Conservation (phyloP, 2,113 vertebrate genomes). For the Cervus canadensis region DNA sequence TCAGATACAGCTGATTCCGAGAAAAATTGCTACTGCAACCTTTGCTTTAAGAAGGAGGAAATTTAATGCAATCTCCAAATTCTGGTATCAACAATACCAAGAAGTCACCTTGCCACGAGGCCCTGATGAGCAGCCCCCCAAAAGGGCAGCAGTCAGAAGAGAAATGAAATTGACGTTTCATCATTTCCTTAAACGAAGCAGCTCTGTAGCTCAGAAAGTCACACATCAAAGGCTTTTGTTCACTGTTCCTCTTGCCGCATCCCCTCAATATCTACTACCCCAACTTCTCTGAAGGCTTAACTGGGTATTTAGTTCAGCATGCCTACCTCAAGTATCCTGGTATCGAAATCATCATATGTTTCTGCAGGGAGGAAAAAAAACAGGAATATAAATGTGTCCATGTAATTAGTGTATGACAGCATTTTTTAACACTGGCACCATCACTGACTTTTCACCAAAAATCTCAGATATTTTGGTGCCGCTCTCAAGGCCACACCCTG, state of each 20-base stretch:
- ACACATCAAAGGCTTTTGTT: neutral
- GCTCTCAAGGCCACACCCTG: neutral
- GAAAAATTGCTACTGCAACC: neutral
- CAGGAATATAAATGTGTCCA: neutral
- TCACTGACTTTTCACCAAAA: neutral
- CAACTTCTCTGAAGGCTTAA: neutral
- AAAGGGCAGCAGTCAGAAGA: neutral
- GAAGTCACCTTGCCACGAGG: neutral
- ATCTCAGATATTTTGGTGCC: neutral
- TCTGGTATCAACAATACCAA: neutral
- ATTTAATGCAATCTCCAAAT: neutral
- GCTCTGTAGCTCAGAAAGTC: neutral
- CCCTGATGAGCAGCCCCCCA: neutral
- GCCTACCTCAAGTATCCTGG: conserved; percentile 94
- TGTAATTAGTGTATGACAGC: neutral
- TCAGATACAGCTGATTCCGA: neutral
- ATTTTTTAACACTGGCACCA: neutral
- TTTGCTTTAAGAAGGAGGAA: neutral
- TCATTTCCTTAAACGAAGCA: neutral
- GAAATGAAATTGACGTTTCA: neutral
- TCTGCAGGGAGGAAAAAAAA: conserved; percentile 82
- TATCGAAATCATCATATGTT: conserved; percentile 92
- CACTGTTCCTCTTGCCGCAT: neutral
- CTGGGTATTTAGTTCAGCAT: neutral
- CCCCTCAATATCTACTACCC: neutral